Evolutionary conservation across 2,888 invertebrate species (phyloP).

Genomic region (Erpobdella octoculata): DNA sequence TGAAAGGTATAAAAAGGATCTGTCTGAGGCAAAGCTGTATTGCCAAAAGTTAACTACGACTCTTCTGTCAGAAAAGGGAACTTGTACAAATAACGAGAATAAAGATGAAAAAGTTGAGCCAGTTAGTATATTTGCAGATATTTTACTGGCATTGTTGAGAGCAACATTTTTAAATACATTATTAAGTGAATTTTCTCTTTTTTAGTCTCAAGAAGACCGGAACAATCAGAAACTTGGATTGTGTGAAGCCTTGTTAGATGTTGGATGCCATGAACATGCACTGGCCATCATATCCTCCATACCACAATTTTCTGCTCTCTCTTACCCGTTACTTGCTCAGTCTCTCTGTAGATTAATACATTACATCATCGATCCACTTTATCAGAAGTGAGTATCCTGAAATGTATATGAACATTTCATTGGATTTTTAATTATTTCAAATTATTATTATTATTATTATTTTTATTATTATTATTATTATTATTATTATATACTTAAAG

Average conservation of each 20-base stretch:
- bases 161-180: not conserved
- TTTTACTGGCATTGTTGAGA: not conserved
- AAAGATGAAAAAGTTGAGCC: constrained; percentile 41
- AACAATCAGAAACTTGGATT: constrained; percentile 86
- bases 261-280: constrained; percentile 85
- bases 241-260: constrained; percentile 74
- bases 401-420: no score
- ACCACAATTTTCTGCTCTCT: constrained; percentile 68
- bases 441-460: no score
- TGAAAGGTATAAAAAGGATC: constrained; percentile 72
- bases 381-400: constrained; percentile 54
- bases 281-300: constrained; percentile 69
- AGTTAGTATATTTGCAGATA: constrained; percentile 36
- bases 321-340: constrained; percentile 68
- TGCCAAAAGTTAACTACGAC: constrained; percentile 66
- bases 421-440: no score
- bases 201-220: not conserved
- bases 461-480: no score
- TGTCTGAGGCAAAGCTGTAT: constrained; percentile 63
- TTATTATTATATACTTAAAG: constrained; percentile 56
- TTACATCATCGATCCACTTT: constrained; percentile 75
- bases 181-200: not conserved
- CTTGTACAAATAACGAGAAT: constrained; percentile 30
- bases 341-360: constrained; percentile 73
- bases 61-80: not conserved